phyloP scores from a whole-genome alignment of 2,113 vertebrate genomes.

The Siniperca knerii region DNA sequence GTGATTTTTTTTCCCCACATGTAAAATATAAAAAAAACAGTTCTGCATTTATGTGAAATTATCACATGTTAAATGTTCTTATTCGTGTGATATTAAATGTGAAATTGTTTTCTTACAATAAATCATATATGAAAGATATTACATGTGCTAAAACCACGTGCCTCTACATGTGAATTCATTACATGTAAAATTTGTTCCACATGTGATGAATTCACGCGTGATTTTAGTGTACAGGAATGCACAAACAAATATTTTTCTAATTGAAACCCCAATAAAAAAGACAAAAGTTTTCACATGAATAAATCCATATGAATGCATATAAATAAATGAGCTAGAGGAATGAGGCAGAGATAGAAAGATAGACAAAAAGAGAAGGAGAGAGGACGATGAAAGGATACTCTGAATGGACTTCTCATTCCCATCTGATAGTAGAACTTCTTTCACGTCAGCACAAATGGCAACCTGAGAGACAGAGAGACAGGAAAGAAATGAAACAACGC shows the following conservation, averaged over 20 bases:
- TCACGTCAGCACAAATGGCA: conserved; percentile 99
- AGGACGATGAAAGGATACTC: conserved; percentile 95
- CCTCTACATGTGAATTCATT: background rate
- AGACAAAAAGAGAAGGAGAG: conserved; percentile 68
- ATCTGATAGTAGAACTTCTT: conserved; percentile 99
- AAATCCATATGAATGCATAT: conserved; percentile 26
- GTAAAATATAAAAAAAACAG: background rate
- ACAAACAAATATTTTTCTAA: background rate
- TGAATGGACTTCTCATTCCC: conserved; percentile 99
- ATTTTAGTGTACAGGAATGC: background rate
- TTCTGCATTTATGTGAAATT: background rate
- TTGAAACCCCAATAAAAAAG: conserved; percentile 10
- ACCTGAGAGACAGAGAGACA: conserved; percentile 86
- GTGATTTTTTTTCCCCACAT: background rate
- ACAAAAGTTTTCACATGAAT: conserved; percentile 25
- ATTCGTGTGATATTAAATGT: background rate
- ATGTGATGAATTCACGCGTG: background rate
- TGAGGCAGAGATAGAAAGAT: conserved; percentile 45
- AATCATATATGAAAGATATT: background rate
- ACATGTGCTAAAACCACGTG: background rate
- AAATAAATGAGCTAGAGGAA: conserved; percentile 53
- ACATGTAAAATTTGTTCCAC: no score
- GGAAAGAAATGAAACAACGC: conserved; percentile 74
- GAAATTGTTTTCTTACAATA: background rate
- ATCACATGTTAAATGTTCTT: background rate